A percentile compares a stretch with the other conserved stretches of the same genome.
Evolutionary conservation across 2,797 vertebrate species (phyloP).

Genomic region (Myotis planiceps): DNA sequence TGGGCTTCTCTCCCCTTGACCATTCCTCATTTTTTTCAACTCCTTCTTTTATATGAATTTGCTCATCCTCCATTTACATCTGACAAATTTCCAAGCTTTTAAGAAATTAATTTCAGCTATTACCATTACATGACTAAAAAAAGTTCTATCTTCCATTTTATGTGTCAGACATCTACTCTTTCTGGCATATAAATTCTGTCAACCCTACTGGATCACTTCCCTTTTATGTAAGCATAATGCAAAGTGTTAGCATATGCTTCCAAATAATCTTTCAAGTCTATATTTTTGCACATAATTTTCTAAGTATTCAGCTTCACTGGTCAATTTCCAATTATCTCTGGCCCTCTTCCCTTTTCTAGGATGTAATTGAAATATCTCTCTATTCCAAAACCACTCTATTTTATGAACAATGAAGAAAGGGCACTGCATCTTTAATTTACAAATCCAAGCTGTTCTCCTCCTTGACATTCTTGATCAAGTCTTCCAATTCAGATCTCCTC

Average conservation of each 20-base stretch:
- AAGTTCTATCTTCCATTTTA: slow-evolving; percentile 65
- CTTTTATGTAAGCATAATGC: slow-evolving; percentile 55
- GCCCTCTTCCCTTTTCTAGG: slow-evolving; percentile 38
- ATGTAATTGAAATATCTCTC: slow-evolving; percentile 62
- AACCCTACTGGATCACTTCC: slow-evolving; percentile 12
- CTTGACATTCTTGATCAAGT: neutral
- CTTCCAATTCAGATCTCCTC: slow-evolving; percentile 23
- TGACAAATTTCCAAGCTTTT: slow-evolving; percentile 72
- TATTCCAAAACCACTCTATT: slow-evolving; percentile 60
- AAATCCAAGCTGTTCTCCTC: slow-evolving; percentile 56
- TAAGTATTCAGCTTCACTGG: slow-evolving; percentile 52
- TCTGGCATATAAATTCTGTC: slow-evolving; percentile 69
- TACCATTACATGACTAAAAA: slow-evolving; percentile 52
- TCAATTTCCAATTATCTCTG: slow-evolving; percentile 69
- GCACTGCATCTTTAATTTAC: slow-evolving; percentile 47
- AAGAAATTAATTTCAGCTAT: slow-evolving; percentile 77
- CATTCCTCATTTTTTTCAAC: slow-evolving; percentile 55
- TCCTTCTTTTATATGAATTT: slow-evolving; percentile 62
- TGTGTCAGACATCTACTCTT: slow-evolving; percentile 6
- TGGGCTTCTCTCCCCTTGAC: slow-evolving; percentile 42
- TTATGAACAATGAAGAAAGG: slow-evolving; percentile 67
- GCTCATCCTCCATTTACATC: slow-evolving; percentile 61
- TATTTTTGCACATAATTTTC: slow-evolving; percentile 61
- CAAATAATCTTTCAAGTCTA: slow-evolving; percentile 58
- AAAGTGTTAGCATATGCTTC: slow-evolving; percentile 42